Evolutionary conservation across 2,888 invertebrate species (phyloP).

Genomic region (Molorchus minor): DNA sequence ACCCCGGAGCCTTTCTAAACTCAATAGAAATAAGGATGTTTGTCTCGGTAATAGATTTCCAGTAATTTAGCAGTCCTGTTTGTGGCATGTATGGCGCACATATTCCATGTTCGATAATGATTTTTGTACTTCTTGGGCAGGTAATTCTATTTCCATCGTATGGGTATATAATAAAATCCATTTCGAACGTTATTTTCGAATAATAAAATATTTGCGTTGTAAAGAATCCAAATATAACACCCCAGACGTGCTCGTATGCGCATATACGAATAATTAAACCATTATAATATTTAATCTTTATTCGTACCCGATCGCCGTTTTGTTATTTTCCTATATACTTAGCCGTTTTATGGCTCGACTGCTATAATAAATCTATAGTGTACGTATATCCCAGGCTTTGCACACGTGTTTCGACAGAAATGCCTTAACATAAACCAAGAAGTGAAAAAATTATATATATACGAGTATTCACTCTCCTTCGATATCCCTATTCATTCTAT

Average conservation of each 20-base stretch:
- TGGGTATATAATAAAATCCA: constrained; percentile 24
- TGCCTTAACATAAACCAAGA: constrained; percentile 17
- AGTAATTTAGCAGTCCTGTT: constrained; percentile 20
- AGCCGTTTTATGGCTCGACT: constrained; percentile 24
- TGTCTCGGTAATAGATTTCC: constrained; percentile 16
- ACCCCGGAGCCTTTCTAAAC: background rate
- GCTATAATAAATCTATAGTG: constrained; percentile 23
- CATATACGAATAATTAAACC: constrained; percentile 53
- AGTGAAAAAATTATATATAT: constrained; percentile 11
- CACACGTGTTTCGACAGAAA: constrained; percentile 24
- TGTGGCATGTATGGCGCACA: background rate
- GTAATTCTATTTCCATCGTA: constrained; percentile 26
- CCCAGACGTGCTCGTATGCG: constrained; percentile 52
- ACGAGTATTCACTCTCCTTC: background rate
- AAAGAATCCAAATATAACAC: constrained; percentile 52
- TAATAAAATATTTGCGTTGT: constrained; percentile 48
- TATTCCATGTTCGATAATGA: constrained; percentile 4
- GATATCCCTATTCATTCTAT: background rate
- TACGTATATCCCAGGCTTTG: constrained; percentile 21
- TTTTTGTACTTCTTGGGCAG: constrained; percentile 12
- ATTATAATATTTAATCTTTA: constrained; percentile 51
- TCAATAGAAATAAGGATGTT: constrained; percentile 18
- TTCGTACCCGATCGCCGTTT: constrained; percentile 22
- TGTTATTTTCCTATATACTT: constrained; percentile 28
- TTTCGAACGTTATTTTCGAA: constrained; percentile 36